phyloP scores from a whole-genome alignment of 2,888 invertebrate species.

The Axea sp. region DNA sequence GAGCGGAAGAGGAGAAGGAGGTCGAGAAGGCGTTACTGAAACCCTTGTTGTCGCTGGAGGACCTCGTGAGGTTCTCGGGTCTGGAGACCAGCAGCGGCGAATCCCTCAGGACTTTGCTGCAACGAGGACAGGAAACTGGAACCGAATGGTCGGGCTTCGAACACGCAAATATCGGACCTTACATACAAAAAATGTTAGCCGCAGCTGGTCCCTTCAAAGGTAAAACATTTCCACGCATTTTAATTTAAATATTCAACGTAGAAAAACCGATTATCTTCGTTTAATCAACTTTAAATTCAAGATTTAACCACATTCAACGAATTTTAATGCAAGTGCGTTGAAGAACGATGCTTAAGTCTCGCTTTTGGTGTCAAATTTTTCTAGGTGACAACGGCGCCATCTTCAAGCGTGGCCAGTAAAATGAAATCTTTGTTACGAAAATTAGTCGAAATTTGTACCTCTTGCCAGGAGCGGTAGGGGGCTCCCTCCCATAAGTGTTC shows the following conservation, averaged over 20 bases:
- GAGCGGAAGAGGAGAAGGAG: conserved; percentile 83
- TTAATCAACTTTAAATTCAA: too few relatives aligned
- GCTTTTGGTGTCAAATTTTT: too few relatives aligned
- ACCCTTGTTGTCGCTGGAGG: conserved; percentile 82
- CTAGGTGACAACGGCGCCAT: too few relatives aligned
- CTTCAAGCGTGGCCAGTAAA: too few relatives aligned
- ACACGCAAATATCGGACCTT: conserved; percentile 81
- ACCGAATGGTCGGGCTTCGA: conserved; percentile 80
- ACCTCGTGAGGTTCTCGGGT: conserved; percentile 82
- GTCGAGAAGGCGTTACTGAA: conserved; percentile 82
- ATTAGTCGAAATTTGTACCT: too few relatives aligned
- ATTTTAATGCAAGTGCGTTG: too few relatives aligned
- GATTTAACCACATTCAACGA: too few relatives aligned
- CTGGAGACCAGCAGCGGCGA: conserved; percentile 80
- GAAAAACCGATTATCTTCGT: too few relatives aligned
- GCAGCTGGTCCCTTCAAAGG: conserved; percentile 77
- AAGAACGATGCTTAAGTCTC: too few relatives aligned
- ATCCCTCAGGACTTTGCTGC: conserved; percentile 80
- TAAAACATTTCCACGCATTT: conserved; percentile 54
- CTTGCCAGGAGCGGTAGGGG: too few relatives aligned
- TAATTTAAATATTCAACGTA: background rate
- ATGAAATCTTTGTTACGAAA: too few relatives aligned
- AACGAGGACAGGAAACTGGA: conserved; percentile 79
- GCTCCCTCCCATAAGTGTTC: too few relatives aligned
- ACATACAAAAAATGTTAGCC: conserved; percentile 81